Evolutionary conservation across 2,797 vertebrate genomes (phyloP), one percentile per base, ranked within the genome.

Genomic region (Chloroceryle inda): DNA sequence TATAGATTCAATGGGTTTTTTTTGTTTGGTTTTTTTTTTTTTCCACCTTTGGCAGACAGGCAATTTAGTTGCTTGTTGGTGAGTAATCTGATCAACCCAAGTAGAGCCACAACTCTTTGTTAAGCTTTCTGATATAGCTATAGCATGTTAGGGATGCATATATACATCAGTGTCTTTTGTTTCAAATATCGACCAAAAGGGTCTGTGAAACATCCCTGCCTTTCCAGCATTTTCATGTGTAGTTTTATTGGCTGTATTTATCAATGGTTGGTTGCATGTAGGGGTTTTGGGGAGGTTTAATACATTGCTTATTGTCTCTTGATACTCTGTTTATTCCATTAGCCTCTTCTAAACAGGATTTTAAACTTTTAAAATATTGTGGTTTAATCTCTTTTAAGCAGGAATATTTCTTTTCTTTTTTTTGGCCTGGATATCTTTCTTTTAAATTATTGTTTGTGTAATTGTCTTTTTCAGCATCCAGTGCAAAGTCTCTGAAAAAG

Each of bases 271-370:
- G 4, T 35, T 45, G 6, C 10, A 8, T 31, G 7, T 4, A 49
- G 9, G 5, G 1, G 4, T 2, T 47, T 68, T 29, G 15, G 10
- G 33, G 4, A 3, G n/a, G n/a, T 15, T 47, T 5, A 14, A 21
- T 35, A 50, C 0, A 0, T 68, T 52, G 17, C 17, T 85, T 76
- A 13, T 23, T 89, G 4, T 47, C 33, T 92, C 35, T 35, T 77
- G 64, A 27, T 49, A 26, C 8, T 66, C 29, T 42, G 3, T 80
- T 77, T 74, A 45, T 83, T 68, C 40, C 15, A 35, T 68, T 68
- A 75, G 10, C 1, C 5, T 13, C 5, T 3, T 44, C 4, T 55
- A 44, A 21, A 2, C 13, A 52, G 21, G 3, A 47, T 38, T 85
- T 47, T 3, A 4, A 66, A 9, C 5, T 19, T 35, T 33, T 59